phyloP scores from a whole-genome alignment of 1,140 invertebrate genomes.

The Micrasema minimum region DNA sequence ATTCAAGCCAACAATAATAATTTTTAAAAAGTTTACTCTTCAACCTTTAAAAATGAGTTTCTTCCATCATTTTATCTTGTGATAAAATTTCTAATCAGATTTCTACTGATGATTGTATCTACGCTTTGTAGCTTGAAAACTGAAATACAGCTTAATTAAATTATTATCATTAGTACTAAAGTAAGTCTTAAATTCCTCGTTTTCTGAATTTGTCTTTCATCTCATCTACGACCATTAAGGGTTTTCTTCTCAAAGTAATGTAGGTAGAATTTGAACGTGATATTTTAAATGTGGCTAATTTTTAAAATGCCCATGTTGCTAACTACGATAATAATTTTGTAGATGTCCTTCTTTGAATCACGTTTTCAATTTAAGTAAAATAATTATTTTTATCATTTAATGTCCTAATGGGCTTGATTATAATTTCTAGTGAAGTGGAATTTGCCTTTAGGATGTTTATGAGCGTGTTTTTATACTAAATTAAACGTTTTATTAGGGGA shows the following conservation, averaged over 20 bases:
- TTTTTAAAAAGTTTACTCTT: background rate
- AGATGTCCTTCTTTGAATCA: constrained; percentile 9
- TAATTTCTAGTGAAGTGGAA: too few relatives aligned
- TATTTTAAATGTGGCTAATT: constrained; percentile 35
- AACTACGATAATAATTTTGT: constrained; percentile 21
- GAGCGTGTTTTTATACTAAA: too few relatives aligned
- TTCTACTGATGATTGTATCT: constrained; percentile 4
- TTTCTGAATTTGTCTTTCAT: constrained; percentile 23
- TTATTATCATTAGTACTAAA: constrained; percentile 18
- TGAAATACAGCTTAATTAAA: constrained; percentile 29
- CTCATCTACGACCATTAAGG: constrained; percentile 16
- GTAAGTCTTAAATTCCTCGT: background rate
- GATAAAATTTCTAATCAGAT: constrained; percentile 34
- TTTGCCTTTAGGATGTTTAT: too few relatives aligned
- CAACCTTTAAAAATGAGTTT: constrained; percentile 2
- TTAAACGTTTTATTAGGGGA: too few relatives aligned
- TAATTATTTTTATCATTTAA: constrained; percentile 20
- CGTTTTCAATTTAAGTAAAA: constrained; percentile 28
- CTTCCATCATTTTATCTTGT: constrained; percentile 16
- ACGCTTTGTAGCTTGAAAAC: constrained; percentile 17
- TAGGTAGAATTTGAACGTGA: constrained; percentile 19
- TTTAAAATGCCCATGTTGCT: constrained; percentile 30
- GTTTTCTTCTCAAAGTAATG: constrained; percentile 2
- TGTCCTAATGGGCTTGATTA: constrained; percentile 17
- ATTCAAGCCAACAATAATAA: too few relatives aligned